Conservation (phyloP, 2,888 invertebrate species). For the Hecatera dysodea region DNA sequence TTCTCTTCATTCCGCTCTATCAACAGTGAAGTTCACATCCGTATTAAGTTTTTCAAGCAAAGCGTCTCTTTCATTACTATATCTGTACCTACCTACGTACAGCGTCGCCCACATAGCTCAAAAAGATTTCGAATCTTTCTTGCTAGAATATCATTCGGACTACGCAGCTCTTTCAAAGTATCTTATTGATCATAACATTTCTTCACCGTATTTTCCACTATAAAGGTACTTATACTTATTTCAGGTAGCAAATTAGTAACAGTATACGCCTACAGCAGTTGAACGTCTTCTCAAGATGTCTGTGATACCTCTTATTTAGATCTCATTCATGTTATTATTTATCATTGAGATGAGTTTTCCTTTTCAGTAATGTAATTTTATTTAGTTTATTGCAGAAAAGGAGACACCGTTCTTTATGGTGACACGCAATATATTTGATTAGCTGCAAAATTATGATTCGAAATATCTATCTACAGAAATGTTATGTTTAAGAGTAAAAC, state of each 20-base stretch:
- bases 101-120: not conserved
- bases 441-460: conserved; percentile 2
- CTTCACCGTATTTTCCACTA: too few species aligned
- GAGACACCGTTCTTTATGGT: not conserved
- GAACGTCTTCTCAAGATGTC: not conserved
- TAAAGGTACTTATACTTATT: too few species aligned
- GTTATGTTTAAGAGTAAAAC: not conserved
- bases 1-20: not conserved
- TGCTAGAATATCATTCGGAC: too few species aligned
- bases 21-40: not conserved
- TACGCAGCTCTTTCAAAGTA: not conserved
- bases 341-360: not conserved
- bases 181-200: not conserved
- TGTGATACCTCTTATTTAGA: not conserved
- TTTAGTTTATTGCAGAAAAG: not conserved
- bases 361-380: not conserved
- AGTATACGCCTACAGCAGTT: conserved; percentile 1
- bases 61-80: not conserved
- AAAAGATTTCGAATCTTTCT: not conserved
- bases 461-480: not conserved
- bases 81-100: not conserved
- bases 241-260: conserved; percentile 8
- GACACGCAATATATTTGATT: not conserved
- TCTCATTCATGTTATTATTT: not conserved
- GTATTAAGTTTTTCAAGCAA: not conserved